Evolutionary conservation across 2,888 invertebrate species (phyloP), one percentile per base, ranked within the genome.

Genomic region (Drosophila monieri): DNA sequence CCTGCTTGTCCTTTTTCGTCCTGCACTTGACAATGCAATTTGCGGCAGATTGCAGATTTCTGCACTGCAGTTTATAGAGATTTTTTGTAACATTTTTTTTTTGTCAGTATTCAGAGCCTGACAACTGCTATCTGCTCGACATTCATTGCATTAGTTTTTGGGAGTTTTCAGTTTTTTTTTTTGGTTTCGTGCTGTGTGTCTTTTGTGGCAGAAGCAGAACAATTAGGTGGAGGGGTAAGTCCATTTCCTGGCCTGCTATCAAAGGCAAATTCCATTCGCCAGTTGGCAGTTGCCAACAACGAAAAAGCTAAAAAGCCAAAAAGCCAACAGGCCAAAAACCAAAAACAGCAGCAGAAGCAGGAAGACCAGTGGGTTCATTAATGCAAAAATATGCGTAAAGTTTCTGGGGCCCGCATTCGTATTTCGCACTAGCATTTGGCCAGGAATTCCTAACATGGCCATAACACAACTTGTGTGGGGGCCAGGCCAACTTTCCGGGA

Each of bases 21-120:
- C 48, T 61, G 66, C 74, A 67, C 60, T 78, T 77, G 77, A 79
- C 74, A 77, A 67, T 78, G 79, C 77, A 77, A 74, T 79, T 77
- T 67, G 64, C 27, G 62, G 62, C 52, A 52, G 48, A 35, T 35
- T 25, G 18, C 14, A 21, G 60, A 35, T 10, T 48, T 25, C 56
- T 37, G 18, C 48, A 35, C 35, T 25, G 44, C 44, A 48, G 47
- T 43, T 41, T 23, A 37, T 25, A 25, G 35, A 5, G 35, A 30
- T 35, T 35, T n/a, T n/a, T 39, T 23, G 3, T 18, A 15, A 41
- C n/a, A 21, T 23, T 30, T 44, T 46, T 47, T 8, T 41, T 6
- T n/a, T 12, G 3, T 35, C 14, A 15, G 39, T 18, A 39, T 39
- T 39, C 39, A 41, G 39, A 18, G 39, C 39, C 37, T n/a, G 37